phyloP scores from a whole-genome alignment of 2,113 vertebrate species.

The Halichoerus grypus region DNA sequence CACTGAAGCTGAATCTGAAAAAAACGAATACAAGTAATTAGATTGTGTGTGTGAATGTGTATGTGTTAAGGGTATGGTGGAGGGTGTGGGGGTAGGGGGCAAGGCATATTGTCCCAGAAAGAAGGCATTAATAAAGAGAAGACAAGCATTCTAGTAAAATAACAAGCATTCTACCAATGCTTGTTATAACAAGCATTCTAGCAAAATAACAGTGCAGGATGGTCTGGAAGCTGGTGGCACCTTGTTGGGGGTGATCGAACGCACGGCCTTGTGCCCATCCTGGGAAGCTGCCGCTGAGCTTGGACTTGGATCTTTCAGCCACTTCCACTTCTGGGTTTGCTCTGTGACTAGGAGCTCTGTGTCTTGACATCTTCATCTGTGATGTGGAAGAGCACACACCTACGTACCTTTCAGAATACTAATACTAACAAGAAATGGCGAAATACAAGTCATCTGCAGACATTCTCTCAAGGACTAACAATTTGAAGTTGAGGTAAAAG shows the following conservation, averaged over 20 bases:
- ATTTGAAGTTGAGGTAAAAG: slow-evolving; percentile 11
- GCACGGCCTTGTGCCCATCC: neutral
- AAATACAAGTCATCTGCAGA: neutral
- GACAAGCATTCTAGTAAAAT: neutral
- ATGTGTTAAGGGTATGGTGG: neutral
- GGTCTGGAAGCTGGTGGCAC: neutral
- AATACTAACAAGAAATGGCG: neutral
- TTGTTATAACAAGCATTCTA: neutral
- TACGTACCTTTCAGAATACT: neutral
- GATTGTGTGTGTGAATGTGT: neutral
- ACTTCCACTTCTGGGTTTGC: neutral
- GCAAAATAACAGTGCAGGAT: neutral
- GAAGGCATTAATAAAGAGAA: neutral
- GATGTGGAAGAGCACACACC: neutral
- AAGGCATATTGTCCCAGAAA: neutral
- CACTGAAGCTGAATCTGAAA: neutral
- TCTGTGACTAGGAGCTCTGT: neutral
- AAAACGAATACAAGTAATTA: neutral
- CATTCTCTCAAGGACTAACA: neutral
- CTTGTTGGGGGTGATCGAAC: neutral
- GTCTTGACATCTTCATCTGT: neutral
- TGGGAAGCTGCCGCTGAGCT: neutral
- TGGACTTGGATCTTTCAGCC: neutral
- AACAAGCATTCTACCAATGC: neutral
- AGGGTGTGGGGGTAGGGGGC: too few relatives aligned